Evolutionary conservation across 2,797 vertebrate species (phyloP).

Genomic region (Hephaestus fuliginosus): DNA sequence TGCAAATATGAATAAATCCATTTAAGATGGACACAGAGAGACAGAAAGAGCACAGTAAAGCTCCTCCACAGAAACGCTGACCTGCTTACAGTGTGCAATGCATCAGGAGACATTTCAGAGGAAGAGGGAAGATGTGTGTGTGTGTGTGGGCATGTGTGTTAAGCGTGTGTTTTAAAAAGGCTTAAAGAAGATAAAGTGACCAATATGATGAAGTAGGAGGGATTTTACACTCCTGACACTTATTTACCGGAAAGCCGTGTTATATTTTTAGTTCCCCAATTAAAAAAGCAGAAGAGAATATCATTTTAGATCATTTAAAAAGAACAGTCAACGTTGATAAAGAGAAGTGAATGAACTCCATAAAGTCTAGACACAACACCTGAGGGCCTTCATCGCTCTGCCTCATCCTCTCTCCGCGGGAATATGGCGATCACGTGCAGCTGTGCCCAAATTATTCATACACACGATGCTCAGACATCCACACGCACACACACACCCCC

Average conservation of each 20-base stretch:
- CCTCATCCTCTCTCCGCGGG: conserved; percentile 41
- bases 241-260: neutral
- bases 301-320: neutral
- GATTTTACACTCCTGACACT: neutral
- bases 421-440: conserved; percentile 69
- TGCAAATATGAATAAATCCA: conserved; percentile 17
- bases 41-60: conserved; percentile 5
- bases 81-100: neutral
- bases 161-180: neutral
- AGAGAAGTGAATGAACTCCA: conserved; percentile 40
- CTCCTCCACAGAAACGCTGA: conserved; percentile 5
- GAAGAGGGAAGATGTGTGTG: neutral
- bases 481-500: neutral
- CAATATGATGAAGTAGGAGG: neutral
- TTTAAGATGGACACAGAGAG: conserved; percentile 5
- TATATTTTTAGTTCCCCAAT: neutral
- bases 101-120: neutral
- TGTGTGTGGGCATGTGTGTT: neutral
- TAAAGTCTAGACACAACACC: conserved; percentile 63
- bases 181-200: neutral
- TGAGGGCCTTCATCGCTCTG: conserved; percentile 40
- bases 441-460: conserved; percentile 76
- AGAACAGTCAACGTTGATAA: conserved; percentile 16
- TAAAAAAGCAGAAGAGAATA: conserved; percentile 36
- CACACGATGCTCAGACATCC: conserved; percentile 33